phyloP scores from a whole-genome alignment of 1,140 invertebrate genomes.

The Drosophila pandora region DNA sequence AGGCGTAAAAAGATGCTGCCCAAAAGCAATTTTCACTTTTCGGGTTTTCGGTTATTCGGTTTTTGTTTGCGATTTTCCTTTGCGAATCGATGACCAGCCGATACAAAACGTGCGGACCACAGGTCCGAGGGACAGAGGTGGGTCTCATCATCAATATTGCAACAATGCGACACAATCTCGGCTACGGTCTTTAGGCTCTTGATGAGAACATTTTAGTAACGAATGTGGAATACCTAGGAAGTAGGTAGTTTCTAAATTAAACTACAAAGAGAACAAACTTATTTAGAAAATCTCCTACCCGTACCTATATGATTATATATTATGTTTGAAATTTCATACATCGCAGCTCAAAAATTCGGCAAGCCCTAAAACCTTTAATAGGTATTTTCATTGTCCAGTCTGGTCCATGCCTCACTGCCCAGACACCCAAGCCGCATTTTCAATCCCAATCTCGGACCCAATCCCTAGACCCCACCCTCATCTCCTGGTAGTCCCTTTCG shows the following conservation, averaged over 20 bases:
- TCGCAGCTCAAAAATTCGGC: not conserved
- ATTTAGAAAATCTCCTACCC: too few species aligned
- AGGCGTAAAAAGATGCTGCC: constrained; percentile 79
- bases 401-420: constrained; percentile 40
- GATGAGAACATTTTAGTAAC: not conserved
- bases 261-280: too few species aligned
- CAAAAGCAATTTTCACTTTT: constrained; percentile 76
- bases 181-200: constrained; percentile 14
- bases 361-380: not conserved
- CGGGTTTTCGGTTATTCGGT: constrained; percentile 41
- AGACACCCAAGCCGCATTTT: constrained; percentile 53
- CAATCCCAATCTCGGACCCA: constrained; percentile 22
- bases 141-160: constrained; percentile 74
- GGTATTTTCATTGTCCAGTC: constrained; percentile 29
- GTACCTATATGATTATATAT: too few species aligned
- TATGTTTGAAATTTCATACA: not conserved
- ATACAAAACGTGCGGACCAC: constrained; percentile 12
- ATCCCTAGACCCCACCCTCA: not conserved
- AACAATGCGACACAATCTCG: constrained; percentile 72
- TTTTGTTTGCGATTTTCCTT: constrained; percentile 53
- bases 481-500: constrained; percentile 6
- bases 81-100: constrained; percentile 24
- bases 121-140: constrained; percentile 7
- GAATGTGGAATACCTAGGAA: not conserved
- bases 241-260: not conserved